Evolutionary conservation across 2,888 invertebrate species (phyloP), one percentile per base, ranked within the genome.

Genomic region (Tinea semifulvella): DNA sequence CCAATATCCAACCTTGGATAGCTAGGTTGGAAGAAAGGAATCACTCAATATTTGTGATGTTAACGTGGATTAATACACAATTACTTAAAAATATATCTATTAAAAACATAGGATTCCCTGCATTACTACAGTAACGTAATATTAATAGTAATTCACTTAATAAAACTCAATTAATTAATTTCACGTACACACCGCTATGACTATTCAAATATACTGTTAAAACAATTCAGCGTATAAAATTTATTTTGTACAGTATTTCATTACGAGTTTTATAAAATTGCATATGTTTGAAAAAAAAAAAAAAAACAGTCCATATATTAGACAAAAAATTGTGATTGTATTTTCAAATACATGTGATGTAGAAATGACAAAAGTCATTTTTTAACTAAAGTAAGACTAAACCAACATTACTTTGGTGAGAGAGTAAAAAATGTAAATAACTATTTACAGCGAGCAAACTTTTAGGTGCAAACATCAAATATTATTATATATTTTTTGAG

Each of bases 391-490:
- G 13, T 31, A 14, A 13, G 13, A 14, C 5, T 11, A 7, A 31
- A 31, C 31, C 31, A 11, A 26, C 26, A 26, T 26, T 31, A 13
- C 14, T 31, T 3, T 31, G 26, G 31, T 31, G 31, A 31, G n/a
- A n/a, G n/a, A n/a, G 14, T 31, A 31, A 31, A 7, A 14, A 11
- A 7, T 13, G n/a, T 13, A n/a, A 48, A 46, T 52, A 54, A 52
- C 47, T 47, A 50, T 35, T 19, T 45, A 42, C 49, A 50, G 47
- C 50, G 51, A 54, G 25, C 26, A 38, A 38, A 44, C 25, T 35
- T 35, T 16, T 36, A 36, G 7, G 25, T 40, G 22, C 14, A 40
- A 19, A 28, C 19, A 19, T 31, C 16, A 43, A 18, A 20, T 43
- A 40, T 22, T 22, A 40, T 25, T 40, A 40, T 11, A 20, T 6